Percentiles rank a stretch among this genome's conserved stretches.
Evolutionary conservation across 1,140 invertebrate genomes (phyloP).

Genomic region (Pteromalus puparum): DNA sequence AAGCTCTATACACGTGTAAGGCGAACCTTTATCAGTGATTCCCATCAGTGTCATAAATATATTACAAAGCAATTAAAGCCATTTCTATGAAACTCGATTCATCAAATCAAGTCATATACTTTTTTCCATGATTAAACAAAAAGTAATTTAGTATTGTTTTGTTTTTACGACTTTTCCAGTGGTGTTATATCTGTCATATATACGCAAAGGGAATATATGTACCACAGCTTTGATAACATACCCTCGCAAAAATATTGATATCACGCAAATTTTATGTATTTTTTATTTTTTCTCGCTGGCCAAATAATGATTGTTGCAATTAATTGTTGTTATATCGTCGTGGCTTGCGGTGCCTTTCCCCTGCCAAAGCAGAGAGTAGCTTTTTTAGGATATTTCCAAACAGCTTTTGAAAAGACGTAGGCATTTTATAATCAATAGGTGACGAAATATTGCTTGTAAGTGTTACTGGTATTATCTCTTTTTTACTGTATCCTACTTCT

Average conservation of each 20-base stretch:
- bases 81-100: too few relatives aligned
- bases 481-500: not conserved
- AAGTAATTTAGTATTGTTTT: too few relatives aligned
- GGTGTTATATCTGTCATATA: too few relatives aligned
- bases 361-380: not conserved
- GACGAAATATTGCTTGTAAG: too few relatives aligned
- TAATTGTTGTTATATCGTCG: not conserved
- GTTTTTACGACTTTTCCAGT: too few relatives aligned
- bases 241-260: not conserved
- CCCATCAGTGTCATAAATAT: too few relatives aligned
- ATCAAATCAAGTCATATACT: too few relatives aligned
- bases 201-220: too few relatives aligned
- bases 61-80: too few relatives aligned
- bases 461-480: not conserved
- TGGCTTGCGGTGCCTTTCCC: not conserved
- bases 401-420: not conserved
- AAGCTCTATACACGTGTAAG: too few relatives aligned
- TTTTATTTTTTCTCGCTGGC: not conserved
- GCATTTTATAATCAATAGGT: conserved; percentile 1
- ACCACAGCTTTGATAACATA: not conserved
- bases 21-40: too few relatives aligned
- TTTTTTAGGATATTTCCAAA: conserved; percentile 3
- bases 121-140: too few relatives aligned
- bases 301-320: not conserved
- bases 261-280: not conserved